Conservation (phyloP, 1,140 invertebrate species). For the Littorina saxatilis region DNA sequence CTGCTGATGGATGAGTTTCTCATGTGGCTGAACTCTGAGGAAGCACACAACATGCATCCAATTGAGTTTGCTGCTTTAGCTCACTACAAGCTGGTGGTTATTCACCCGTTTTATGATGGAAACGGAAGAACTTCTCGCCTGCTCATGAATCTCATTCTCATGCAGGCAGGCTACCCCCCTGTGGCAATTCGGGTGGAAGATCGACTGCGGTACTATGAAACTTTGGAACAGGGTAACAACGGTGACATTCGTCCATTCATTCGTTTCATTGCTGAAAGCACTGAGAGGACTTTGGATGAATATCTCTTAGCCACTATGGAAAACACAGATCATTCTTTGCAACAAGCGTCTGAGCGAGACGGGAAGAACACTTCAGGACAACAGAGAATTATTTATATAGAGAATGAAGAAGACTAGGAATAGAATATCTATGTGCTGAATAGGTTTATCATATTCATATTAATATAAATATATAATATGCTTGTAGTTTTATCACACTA, state of each 20-base stretch:
- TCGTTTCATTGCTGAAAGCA: conserved; percentile 95
- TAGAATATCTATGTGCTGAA: too few species aligned
- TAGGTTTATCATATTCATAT: too few species aligned
- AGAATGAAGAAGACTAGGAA: neutral
- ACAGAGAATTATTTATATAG: conserved; percentile 33
- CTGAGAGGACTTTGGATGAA: conserved; percentile 93
- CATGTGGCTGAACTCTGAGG: conserved; percentile 91
- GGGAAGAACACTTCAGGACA: neutral
- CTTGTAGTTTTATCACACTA: too few species aligned
- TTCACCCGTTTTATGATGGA: conserved; percentile 86
- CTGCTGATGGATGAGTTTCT: conserved; percentile 91
- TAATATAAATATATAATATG: too few species aligned
- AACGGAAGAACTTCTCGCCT: conserved; percentile 96
- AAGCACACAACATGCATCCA: conserved; percentile 82
- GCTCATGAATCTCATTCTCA: conserved; percentile 97
- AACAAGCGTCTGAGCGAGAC: neutral
- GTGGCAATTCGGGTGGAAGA: conserved; percentile 96
- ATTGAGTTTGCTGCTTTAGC: conserved; percentile 92
- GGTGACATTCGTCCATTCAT: conserved; percentile 85
- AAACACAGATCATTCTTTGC: conserved; percentile 20
- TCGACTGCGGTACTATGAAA: conserved; percentile 85
- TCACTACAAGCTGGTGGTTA: conserved; percentile 97
- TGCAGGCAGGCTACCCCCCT: conserved; percentile 97
- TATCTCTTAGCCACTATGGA: conserved; percentile 78
- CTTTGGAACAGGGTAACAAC: conserved; percentile 91